Evolutionary conservation across 2,113 vertebrate genomes (phyloP).

Genomic region (Carettochelys insculpta): DNA sequence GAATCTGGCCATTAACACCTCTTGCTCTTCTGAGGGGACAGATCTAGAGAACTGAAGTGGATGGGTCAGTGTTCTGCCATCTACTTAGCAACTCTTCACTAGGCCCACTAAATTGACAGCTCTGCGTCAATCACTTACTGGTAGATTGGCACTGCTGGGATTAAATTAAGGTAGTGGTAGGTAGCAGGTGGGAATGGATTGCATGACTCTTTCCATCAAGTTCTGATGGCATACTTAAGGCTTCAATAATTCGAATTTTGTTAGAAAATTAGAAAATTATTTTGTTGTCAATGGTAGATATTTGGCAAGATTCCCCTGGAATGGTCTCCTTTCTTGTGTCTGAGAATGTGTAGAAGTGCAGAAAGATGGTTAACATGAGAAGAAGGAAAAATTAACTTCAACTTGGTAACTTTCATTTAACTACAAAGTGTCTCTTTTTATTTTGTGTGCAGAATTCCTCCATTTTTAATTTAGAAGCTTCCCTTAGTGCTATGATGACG

Average conservation of each 20-base stretch:
- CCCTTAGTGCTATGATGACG: background rate
- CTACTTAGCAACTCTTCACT: too few relatives aligned
- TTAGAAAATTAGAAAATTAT: too few relatives aligned
- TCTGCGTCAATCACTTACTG: too few relatives aligned
- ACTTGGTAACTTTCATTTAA: background rate
- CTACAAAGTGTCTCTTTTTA: background rate
- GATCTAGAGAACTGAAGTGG: too few relatives aligned
- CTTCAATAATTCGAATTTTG: background rate
- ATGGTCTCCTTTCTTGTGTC: background rate
- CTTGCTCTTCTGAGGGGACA: too few relatives aligned
- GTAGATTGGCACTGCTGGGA: background rate
- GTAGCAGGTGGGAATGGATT: background rate
- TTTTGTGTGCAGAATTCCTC: background rate
- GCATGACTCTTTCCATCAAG: background rate
- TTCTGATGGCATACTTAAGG: background rate
- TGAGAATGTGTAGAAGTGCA: background rate
- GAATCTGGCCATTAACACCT: background rate
- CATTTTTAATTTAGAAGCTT: background rate
- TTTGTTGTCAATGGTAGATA: background rate
- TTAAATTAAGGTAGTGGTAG: background rate
- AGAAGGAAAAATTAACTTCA: background rate
- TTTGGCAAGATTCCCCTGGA: background rate
- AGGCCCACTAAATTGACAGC: too few relatives aligned
- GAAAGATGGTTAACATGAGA: background rate
- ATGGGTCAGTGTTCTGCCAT: too few relatives aligned